Evolutionary conservation across 2,113 vertebrate species (phyloP).

Genomic region (Apeltes quadracus): DNA sequence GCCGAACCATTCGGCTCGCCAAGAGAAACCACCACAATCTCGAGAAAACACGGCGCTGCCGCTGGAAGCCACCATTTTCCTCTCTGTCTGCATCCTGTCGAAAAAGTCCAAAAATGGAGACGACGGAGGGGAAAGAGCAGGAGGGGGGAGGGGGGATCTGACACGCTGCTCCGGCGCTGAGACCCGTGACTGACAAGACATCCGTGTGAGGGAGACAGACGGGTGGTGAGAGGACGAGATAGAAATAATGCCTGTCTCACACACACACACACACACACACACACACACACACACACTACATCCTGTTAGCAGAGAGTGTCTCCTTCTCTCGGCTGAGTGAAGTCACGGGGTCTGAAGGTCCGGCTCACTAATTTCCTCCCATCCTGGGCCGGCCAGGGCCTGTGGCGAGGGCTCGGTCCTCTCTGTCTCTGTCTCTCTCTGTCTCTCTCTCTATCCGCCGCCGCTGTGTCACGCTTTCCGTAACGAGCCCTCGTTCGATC

Average conservation of each 20-base stretch:
- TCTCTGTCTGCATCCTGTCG: conserved; percentile 42
- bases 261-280: conserved; percentile 16
- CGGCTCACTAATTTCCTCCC: conserved; percentile 57
- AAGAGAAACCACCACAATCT: conserved; percentile 50
- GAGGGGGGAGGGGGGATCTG: conserved; percentile 20
- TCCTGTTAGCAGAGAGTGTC: conserved; percentile 34
- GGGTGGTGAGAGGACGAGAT: conserved; percentile 10
- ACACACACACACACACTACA: conserved; percentile 25
- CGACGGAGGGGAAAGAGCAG: conserved; percentile 20
- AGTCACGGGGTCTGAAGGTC: conserved; percentile 54
- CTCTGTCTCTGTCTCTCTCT: conserved; percentile 21
- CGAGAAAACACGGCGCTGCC: conserved; percentile 40
- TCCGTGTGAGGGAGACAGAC: conserved; percentile 49
- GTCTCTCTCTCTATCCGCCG: conserved; percentile 29
- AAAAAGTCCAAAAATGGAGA: conserved; percentile 72
- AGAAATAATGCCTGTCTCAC: conserved; percentile 6
- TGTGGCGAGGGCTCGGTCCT: no score
- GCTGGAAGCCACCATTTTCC: conserved; percentile 20
- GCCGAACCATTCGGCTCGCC: conserved; percentile 40
- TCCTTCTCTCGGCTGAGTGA: conserved; percentile 53
- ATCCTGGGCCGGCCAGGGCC: conserved; percentile 24
- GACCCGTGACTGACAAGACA: conserved; percentile 69
- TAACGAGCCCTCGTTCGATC: conserved; percentile 63
- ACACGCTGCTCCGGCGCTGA: conserved; percentile 46
- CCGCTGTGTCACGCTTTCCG: conserved; percentile 49